Evolutionary conservation across 2,888 invertebrate genomes (phyloP).

Genomic region (Ganaspis brasiliensis): DNA sequence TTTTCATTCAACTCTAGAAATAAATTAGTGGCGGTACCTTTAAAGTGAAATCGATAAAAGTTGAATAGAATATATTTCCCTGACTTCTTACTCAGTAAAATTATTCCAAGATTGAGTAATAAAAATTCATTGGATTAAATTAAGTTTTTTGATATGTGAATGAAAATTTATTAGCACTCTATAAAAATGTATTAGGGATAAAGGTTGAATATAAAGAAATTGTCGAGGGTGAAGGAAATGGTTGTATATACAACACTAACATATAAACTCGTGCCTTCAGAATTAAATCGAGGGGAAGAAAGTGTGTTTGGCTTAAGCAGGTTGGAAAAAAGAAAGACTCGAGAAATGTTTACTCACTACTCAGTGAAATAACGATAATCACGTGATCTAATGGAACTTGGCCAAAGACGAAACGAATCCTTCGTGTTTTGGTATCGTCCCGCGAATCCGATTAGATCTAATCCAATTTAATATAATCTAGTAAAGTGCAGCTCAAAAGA

Average conservation of each 20-base stretch:
- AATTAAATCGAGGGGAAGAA: constrained; percentile 17
- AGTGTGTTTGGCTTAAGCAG: neutral
- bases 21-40: neutral
- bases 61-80: constrained; percentile 5
- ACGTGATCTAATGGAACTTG: constrained; percentile 4
- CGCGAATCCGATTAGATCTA: constrained; percentile 36
- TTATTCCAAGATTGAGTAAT: constrained; percentile 18
- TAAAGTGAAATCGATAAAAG: neutral
- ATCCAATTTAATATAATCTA: constrained; percentile 38
- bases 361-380: constrained; percentile 33
- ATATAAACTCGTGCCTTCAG: neutral
- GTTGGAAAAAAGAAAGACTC: neutral
- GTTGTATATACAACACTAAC: neutral
- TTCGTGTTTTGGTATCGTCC: constrained; percentile 28
- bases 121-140: constrained; percentile 15
- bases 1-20: neutral
- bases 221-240: neutral
- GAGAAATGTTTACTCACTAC: neutral
- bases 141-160: neutral
- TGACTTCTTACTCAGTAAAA: neutral
- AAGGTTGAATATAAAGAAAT: neutral
- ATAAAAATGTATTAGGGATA: neutral
- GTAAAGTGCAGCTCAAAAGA: constrained; percentile 37
- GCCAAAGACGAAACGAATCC: constrained; percentile 8
- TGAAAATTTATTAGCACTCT: neutral